These are phyloP conservation scores for Ovibos moschatus DNA, from an alignment of 2,113 vertebrate genomes.

Conservation along the genomic window DNA sequence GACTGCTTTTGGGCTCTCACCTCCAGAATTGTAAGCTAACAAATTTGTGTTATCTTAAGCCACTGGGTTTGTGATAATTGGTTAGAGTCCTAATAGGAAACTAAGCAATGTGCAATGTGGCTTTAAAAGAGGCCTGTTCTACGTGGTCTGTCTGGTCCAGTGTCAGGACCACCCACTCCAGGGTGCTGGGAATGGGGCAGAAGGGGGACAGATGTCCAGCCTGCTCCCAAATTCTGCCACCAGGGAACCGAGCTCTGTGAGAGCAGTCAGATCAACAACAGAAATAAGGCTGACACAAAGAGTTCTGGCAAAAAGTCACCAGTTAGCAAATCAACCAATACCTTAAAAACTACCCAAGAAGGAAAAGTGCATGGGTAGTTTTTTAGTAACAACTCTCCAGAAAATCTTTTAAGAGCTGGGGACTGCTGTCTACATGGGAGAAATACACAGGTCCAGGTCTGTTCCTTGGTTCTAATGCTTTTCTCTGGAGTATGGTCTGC, in stretches of 20 bases:
- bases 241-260: not conserved
- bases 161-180: rapidly evolving
- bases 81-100: not conserved
- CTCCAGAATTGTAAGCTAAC: not conserved
- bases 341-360: not conserved
- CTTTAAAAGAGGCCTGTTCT: not conserved
- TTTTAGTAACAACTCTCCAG: rapidly evolving
- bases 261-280: not conserved
- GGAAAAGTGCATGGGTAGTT: not conserved
- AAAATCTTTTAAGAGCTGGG: not conserved
- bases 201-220: not conserved
- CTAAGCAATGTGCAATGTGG: no score
- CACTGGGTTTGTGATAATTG: not conserved
- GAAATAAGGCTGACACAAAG: not conserved
- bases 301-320: not conserved
- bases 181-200: rapidly evolving
- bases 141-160: not conserved
- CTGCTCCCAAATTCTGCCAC: not conserved
- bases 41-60: not conserved
- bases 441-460: not conserved
- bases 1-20: not conserved
- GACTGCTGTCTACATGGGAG: not conserved
- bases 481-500: not conserved
- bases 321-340: not conserved
- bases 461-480: not conserved